Evolutionary conservation across 2,888 invertebrate species (phyloP).

Genomic region (Palloptera scutellata): DNA sequence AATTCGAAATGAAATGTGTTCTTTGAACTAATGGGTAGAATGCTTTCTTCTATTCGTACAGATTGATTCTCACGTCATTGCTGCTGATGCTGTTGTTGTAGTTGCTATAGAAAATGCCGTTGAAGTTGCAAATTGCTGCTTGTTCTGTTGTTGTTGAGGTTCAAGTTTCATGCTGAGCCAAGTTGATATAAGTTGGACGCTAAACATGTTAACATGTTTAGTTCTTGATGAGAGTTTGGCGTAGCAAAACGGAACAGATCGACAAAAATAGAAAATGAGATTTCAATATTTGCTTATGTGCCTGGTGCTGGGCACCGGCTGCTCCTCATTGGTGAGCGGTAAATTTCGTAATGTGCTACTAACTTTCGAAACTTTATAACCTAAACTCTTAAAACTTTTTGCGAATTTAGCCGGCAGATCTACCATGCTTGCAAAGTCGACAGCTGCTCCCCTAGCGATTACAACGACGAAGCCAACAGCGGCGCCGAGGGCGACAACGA

Average conservation of each 20-base stretch:
- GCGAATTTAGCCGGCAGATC: no score
- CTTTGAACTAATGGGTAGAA: conserved; percentile 5
- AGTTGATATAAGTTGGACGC: no score
- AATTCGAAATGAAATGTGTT: background rate
- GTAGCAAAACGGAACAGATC: no score
- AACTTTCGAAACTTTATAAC: background rate
- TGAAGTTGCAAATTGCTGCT: no score
- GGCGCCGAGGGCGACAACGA: conserved; percentile 34
- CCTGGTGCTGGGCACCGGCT: conserved; percentile 16
- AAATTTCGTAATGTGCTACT: background rate
- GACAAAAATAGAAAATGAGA: conserved; percentile 6
- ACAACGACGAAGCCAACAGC: conserved; percentile 43
- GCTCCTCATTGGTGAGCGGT: background rate
- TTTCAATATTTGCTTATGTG: conserved; percentile 2
- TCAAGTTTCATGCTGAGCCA: no score
- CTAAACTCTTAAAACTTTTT: no score
- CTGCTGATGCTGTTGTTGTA: conserved; percentile 18
- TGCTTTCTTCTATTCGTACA: background rate
- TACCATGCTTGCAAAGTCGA: background rate
- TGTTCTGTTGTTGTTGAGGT: no score
- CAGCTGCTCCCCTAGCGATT: conserved; percentile 11
- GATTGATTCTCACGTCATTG: background rate
- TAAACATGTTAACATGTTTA: no score
- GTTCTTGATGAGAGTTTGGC: no score
- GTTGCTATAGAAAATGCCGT: conserved; percentile 7